Percentiles rank a stretch among this genome's conserved stretches.
Conservation (phyloP, 2,888 invertebrate species). For the Tetrapedia diversipes region DNA sequence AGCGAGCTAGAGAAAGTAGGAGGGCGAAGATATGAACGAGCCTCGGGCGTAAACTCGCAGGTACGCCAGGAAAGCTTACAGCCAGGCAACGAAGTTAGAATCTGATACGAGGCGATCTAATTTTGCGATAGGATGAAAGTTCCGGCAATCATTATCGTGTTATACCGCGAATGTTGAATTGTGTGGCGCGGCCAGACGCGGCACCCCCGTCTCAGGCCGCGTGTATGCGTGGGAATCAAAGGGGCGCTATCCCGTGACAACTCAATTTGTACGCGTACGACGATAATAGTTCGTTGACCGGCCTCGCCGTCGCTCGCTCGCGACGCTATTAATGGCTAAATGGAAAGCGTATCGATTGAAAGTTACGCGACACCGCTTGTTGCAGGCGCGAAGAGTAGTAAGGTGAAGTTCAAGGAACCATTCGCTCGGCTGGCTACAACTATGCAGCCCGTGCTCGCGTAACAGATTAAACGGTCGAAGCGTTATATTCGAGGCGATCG, state of each 20-base stretch:
- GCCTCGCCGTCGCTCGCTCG: conserved; percentile 44
- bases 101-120: conserved; percentile 71
- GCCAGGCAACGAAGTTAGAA: conserved; percentile 68
- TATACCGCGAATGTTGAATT: conserved; percentile 64
- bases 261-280: conserved; percentile 39
- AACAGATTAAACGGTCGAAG: not conserved
- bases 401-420: conserved; percentile 33
- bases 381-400: conserved; percentile 25
- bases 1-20: conserved; percentile 28
- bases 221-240: conserved; percentile 43
- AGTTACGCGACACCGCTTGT: conserved; percentile 48
- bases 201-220: conserved; percentile 26
- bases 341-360: conserved; percentile 56
- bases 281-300: conserved; percentile 46
- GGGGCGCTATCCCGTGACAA: conserved; percentile 34
- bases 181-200: conserved; percentile 38
- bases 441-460: not conserved
- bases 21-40: conserved; percentile 46
- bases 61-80: conserved; percentile 45
- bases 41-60: conserved; percentile 56
- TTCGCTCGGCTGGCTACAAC: not conserved
- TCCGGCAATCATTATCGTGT: conserved; percentile 70
- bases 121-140: conserved; percentile 70
- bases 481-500: not conserved
- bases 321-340: conserved; percentile 52